A percentile compares a stretch with the other conserved stretches of the same genome.
Conservation (phyloP, 2,888 invertebrate species). For the Caenorhabditis parvicauda region DNA sequence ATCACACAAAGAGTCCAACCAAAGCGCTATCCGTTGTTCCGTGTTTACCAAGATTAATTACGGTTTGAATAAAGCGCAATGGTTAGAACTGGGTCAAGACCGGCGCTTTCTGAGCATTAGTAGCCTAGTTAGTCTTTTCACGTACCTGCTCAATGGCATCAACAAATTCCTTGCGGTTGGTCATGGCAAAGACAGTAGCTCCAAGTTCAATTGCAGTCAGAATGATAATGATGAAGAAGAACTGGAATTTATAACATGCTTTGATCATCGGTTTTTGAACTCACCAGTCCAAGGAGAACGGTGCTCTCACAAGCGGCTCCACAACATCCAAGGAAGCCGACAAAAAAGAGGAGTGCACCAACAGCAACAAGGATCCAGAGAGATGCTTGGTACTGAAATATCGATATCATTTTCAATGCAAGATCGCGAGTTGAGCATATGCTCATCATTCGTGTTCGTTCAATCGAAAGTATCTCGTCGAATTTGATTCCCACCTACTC, state of each 20-base stretch:
- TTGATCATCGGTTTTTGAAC: not conserved
- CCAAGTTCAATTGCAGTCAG: slow-evolving; percentile 48
- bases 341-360: slow-evolving; percentile 54
- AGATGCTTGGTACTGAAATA: slow-evolving; percentile 60
- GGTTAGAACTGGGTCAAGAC: no score
- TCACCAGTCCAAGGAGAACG: slow-evolving; percentile 50
- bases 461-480: slow-evolving; percentile 2
- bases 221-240: slow-evolving; percentile 54
- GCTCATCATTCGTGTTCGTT: not conserved
- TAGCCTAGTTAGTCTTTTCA: no score
- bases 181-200: slow-evolving; percentile 48
- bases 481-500: slow-evolving; percentile 4
- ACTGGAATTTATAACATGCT: slow-evolving; percentile 49
- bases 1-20: no score
- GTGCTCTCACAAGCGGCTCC: slow-evolving; percentile 57
- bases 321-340: slow-evolving; percentile 61
- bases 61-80: no score
- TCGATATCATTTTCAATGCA: no score
- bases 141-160: slow-evolving; percentile 38
- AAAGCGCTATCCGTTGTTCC: no score
- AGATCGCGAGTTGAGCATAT: not conserved
- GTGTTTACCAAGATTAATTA: no score
- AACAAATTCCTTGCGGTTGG: slow-evolving; percentile 48
- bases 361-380: slow-evolving; percentile 60
- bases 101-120: no score